These are phyloP conservation scores for Liparis tanakae DNA, from an alignment of 2,797 vertebrate species.

Conservation along the genomic window DNA sequence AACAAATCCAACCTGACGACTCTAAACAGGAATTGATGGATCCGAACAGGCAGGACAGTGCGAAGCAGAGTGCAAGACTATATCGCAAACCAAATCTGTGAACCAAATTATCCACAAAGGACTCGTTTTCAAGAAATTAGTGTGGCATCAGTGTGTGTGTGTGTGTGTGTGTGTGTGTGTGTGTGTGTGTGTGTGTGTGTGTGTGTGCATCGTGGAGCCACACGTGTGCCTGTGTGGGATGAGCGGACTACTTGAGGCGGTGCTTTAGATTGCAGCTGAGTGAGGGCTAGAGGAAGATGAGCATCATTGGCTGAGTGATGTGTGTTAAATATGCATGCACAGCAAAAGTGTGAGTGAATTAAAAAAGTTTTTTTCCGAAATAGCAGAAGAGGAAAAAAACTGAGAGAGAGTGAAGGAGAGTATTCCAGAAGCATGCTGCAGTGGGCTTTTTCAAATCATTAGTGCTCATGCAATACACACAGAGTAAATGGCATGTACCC, in stretches of 20 bases:
- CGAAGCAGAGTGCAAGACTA: constrained; percentile 34
- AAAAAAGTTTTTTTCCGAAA: constrained; percentile 41
- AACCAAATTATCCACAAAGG: constrained; percentile 34
- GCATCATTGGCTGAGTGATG: constrained; percentile 68
- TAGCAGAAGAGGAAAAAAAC: constrained; percentile 41
- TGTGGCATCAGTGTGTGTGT: constrained; percentile 4
- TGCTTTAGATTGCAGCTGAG: constrained; percentile 61
- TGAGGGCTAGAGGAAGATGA: constrained; percentile 60
- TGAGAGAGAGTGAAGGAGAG: constrained; percentile 27
- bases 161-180: no score
- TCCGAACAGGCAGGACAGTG: constrained; percentile 51
- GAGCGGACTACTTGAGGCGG: constrained; percentile 53
- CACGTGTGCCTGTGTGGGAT: constrained; percentile 45
- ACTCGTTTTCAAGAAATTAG: constrained; percentile 35
- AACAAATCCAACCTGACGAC: constrained; percentile 59
- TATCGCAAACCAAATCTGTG: constrained; percentile 27
- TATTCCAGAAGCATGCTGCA: constrained; percentile 57
- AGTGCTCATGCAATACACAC: constrained; percentile 50
- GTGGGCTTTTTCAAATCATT: constrained; percentile 39
- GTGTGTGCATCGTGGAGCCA: constrained; percentile 36
- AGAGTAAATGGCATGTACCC: constrained; percentile 21
- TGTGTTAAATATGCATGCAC: constrained; percentile 70
- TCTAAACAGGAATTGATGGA: constrained; percentile 47
- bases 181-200: no score
- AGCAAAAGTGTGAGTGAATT: constrained; percentile 47